These are phyloP conservation scores for Polyergus mexicanus DNA, from an alignment of 1,140 invertebrate species.

Conservation along the genomic window DNA sequence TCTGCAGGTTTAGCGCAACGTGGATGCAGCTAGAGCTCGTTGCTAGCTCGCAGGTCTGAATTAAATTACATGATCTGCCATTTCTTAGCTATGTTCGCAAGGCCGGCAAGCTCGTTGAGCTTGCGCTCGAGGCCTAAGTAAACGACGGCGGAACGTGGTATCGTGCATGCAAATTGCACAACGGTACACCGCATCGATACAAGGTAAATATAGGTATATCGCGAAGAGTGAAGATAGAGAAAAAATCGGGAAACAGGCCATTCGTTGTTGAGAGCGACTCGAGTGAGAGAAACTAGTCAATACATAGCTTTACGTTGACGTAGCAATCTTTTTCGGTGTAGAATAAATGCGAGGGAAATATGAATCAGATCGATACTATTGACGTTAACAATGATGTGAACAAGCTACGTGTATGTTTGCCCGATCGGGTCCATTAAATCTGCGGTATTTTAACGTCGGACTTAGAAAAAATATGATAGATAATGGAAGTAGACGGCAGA, in stretches of 20 bases:
- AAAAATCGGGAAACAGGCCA: conserved; percentile 66
- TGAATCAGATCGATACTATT: conserved; percentile 58
- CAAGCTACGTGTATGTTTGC: conserved; percentile 34
- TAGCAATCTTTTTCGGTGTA: conserved; percentile 77
- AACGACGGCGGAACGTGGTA: conserved; percentile 24
- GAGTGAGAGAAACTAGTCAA: conserved; percentile 85
- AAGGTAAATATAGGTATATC: conserved; percentile 44
- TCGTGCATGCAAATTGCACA: conserved; percentile 3
- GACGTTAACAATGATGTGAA: conserved; percentile 44
- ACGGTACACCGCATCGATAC: conserved; percentile 43
- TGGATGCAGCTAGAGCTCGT: conserved; percentile 21
- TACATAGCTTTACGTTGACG: conserved; percentile 86
- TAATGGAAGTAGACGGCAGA: neutral
- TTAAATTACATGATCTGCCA: conserved; percentile 1
- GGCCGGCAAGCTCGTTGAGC: conserved; percentile 56
- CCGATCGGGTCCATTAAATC: neutral
- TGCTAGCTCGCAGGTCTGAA: conserved; percentile 15
- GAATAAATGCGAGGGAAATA: conserved; percentile 68
- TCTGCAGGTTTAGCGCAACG: conserved; percentile 7
- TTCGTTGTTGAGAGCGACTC: conserved; percentile 71
- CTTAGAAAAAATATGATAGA: conserved; percentile 44
- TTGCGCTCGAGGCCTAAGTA: conserved; percentile 56
- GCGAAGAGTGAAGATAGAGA: conserved; percentile 48
- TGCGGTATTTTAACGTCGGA: conserved; percentile 64
- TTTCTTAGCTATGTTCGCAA: conserved; percentile 40